Evolutionary conservation across 2,888 invertebrate species (phyloP).

Genomic region (Drosophila putrida): DNA sequence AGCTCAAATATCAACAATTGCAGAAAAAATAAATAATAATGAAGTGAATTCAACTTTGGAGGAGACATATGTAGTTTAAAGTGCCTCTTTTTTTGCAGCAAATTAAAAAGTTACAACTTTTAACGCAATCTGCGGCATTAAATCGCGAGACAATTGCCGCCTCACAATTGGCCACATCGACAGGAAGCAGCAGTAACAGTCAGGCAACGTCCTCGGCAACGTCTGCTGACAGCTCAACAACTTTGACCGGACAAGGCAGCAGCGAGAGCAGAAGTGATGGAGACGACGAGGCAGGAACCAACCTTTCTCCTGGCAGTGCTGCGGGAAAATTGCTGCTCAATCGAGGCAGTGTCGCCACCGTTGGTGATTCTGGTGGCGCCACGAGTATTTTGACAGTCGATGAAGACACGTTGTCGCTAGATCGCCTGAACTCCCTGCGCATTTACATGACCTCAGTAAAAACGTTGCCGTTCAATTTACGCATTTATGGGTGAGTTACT

Average conservation of each 20-base stretch:
- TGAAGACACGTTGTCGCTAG: constrained; percentile 84
- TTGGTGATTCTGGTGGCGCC: constrained; percentile 45
- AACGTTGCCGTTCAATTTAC: constrained; percentile 85
- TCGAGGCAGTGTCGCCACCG: constrained; percentile 18
- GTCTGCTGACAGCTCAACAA: constrained; percentile 71
- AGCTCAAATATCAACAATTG: neutral
- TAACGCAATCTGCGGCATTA: constrained; percentile 85
- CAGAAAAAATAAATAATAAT: constrained; percentile 6
- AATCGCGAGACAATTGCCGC: constrained; percentile 85
- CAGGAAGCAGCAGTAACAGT: constrained; percentile 64
- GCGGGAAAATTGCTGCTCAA: constrained; percentile 64
- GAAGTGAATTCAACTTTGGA: neutral
- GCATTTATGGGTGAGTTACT: constrained; percentile 85
- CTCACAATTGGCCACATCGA: constrained; percentile 85
- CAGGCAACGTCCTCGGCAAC: constrained; percentile 66
- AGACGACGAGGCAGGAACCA: constrained; percentile 55
- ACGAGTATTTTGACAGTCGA: constrained; percentile 81
- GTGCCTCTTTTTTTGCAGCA: constrained; percentile 74
- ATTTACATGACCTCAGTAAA: constrained; percentile 85
- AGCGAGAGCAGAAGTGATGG: constrained; percentile 49
- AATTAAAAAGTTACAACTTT: constrained; percentile 85
- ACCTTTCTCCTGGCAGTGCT: constrained; percentile 62
- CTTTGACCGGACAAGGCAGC: constrained; percentile 67
- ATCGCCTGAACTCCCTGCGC: constrained; percentile 84
- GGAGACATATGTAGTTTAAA: constrained; percentile 14